These are phyloP conservation scores for Pseudorhiza aurosa DNA, from an alignment of 30 jellyfish, hydroid and myxozoan genomes.

Conservation along the genomic window DNA sequence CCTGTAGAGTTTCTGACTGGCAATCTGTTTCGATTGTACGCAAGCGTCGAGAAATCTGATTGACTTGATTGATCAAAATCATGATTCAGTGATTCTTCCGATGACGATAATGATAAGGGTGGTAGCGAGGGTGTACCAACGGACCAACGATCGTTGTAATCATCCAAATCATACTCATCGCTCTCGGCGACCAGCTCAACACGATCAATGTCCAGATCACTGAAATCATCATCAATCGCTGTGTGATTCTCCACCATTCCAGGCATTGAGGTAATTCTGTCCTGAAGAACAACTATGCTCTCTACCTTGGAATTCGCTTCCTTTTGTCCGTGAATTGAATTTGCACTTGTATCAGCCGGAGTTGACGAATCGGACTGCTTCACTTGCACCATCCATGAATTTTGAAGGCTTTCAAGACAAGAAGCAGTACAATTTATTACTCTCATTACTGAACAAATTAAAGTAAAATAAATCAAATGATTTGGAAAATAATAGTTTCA, in stretches of 20 bases:
- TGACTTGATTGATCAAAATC: slow-evolving; percentile 57
- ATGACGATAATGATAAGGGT: slow-evolving; percentile 52
- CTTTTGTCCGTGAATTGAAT: background rate
- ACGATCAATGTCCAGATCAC: slow-evolving; percentile 58
- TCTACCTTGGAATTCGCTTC: background rate
- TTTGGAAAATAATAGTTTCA: too few relatives aligned
- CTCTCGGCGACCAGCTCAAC: slow-evolving; percentile 59
- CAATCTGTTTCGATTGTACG: slow-evolving; percentile 3
- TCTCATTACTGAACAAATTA: too few relatives aligned
- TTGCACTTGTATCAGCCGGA: background rate
- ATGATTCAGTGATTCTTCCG: slow-evolving; percentile 37
- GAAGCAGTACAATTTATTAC: too few relatives aligned
- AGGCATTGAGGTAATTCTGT: slow-evolving; percentile 29
- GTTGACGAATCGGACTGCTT: slow-evolving; percentile 13
- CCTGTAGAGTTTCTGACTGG: slow-evolving; percentile 21
- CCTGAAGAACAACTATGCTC: background rate
- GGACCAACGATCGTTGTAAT: slow-evolving; percentile 50
- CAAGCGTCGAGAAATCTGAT: slow-evolving; percentile 42
- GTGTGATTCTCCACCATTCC: slow-evolving; percentile 33
- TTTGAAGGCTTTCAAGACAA: slow-evolving; percentile 22
- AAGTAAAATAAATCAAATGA: too few relatives aligned
- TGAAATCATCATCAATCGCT: slow-evolving; percentile 10
- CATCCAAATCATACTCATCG: slow-evolving; percentile 23
- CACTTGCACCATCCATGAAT: slow-evolving; percentile 34
- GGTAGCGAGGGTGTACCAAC: slow-evolving; percentile 62